A percentile compares a stretch with the other conserved stretches of the same genome.
Conservation (phyloP, 23 tunicate species). For the Diplosoma virens region DNA sequence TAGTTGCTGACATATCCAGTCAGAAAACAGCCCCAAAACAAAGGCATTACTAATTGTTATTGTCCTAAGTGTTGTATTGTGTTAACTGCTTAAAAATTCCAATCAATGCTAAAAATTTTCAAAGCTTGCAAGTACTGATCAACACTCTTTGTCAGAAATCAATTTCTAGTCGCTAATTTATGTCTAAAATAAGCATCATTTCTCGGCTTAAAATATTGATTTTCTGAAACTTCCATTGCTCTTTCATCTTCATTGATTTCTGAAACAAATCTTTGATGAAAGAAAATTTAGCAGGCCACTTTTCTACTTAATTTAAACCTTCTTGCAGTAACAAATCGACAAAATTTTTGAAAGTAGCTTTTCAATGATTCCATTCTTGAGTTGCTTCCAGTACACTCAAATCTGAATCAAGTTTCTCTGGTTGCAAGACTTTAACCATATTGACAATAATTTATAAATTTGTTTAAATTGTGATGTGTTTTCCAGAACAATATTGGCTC, state of each 20-base stretch:
- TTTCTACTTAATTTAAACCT: neutral
- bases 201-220: neutral
- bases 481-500: neutral
- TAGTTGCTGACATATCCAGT: neutral
- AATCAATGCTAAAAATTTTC: constrained; percentile 5
- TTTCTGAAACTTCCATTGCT: neutral
- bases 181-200: constrained; percentile 4
- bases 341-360: constrained; percentile 8
- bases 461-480: neutral
- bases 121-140: neutral
- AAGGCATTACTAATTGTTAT: neutral
- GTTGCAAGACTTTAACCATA: constrained; percentile 13
- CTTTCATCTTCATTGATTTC: neutral
- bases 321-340: neutral
- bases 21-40: neutral
- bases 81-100: neutral
- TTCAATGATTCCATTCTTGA: constrained; percentile 2
- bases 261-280: neutral
- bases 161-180: constrained; percentile 3
- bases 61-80: neutral
- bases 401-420: constrained; percentile 7
- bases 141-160: no score
- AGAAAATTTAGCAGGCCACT: neutral
- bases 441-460: neutral
- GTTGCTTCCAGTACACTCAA: neutral